phyloP scores from a whole-genome alignment of 1,140 invertebrate genomes.

The Apocrypta bakeri region DNA sequence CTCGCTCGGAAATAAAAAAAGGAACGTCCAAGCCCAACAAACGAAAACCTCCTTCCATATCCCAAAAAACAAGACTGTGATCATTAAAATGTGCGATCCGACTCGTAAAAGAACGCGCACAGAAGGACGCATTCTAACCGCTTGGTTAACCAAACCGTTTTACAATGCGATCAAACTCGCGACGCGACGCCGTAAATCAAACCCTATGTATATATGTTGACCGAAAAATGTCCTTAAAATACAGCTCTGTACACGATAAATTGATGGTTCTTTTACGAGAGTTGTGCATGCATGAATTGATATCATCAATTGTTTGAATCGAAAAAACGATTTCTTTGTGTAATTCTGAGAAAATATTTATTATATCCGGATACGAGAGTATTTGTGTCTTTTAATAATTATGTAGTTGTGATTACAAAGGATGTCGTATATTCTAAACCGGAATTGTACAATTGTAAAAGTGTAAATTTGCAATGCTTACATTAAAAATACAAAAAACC shows the following conservation, averaged over 20 bases:
- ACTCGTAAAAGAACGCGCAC: slow-evolving; percentile 19
- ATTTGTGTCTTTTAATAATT: too few relatives aligned
- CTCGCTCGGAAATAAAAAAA: background rate
- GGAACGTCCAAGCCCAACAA: background rate
- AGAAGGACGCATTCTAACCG: background rate
- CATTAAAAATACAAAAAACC: too few relatives aligned
- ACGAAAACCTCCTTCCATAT: background rate
- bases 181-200: slow-evolving; percentile 39
- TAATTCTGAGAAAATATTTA: too few relatives aligned
- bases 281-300: too few relatives aligned
- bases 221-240: slow-evolving; percentile 34
- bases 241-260: slow-evolving; percentile 30
- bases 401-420: too few relatives aligned
- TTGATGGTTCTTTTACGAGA: slow-evolving; percentile 41
- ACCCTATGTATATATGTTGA: too few relatives aligned
- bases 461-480: too few relatives aligned
- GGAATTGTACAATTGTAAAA: too few relatives aligned
- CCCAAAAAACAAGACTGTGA: slow-evolving; percentile 7
- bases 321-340: too few relatives aligned
- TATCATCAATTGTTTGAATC: too few relatives aligned
- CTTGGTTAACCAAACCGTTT: slow-evolving; percentile 1
- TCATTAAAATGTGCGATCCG: slow-evolving; percentile 34
- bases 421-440: too few relatives aligned
- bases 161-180: slow-evolving; percentile 40
- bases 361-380: too few relatives aligned